Evolutionary conservation across 2,113 vertebrate genomes (phyloP).

Genomic region (Chlorodrepanis virens): DNA sequence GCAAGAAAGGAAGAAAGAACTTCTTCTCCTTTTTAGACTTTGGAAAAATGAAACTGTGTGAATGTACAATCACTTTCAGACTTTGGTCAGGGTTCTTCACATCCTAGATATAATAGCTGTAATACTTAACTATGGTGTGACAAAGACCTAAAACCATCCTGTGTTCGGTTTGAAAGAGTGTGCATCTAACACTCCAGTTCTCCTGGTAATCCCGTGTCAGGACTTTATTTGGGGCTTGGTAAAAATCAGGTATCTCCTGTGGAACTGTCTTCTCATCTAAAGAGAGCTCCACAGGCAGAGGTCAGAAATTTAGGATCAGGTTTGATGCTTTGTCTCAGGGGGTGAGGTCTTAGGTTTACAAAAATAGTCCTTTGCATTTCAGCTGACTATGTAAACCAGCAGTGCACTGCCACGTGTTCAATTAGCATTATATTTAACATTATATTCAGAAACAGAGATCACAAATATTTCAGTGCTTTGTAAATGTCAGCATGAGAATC

Average conservation of each 20-base stretch:
- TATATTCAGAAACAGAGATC: neutral
- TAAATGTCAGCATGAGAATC: neutral
- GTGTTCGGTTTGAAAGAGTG: neutral
- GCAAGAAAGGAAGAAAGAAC: neutral
- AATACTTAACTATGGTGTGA: neutral
- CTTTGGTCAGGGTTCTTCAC: neutral
- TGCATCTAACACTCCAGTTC: neutral
- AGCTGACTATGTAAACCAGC: neutral
- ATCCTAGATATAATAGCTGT: neutral
- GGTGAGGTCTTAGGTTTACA: neutral
- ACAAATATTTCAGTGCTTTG: neutral
- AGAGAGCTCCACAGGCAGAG: neutral
- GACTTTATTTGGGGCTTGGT: neutral
- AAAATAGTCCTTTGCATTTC: neutral
- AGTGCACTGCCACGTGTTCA: fast-evolving
- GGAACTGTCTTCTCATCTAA: neutral
- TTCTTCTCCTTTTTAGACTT: neutral
- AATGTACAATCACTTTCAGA: neutral
- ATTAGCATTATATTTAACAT: neutral
- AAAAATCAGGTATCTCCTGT: neutral
- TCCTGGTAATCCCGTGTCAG: neutral
- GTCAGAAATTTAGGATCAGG: neutral
- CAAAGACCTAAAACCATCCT: neutral
- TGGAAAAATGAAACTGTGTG: neutral
- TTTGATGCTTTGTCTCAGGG: neutral